Evolutionary conservation across 2,113 vertebrate genomes (phyloP).

Genomic region (Carlito syrichta): DNA sequence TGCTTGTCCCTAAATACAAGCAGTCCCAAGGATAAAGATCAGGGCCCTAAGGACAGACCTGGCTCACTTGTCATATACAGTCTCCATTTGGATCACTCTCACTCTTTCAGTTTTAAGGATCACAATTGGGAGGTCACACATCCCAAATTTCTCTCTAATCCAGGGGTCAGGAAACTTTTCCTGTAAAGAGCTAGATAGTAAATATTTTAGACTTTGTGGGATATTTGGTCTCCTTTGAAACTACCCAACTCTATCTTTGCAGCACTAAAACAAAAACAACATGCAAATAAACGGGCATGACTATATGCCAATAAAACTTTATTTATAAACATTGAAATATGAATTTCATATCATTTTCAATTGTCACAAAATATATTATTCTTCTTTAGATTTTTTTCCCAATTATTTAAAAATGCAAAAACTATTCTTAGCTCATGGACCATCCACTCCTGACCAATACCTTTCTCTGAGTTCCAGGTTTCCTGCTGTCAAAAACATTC

Average conservation of each 20-base stretch:
- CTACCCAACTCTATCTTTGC: background rate
- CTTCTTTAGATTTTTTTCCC: background rate
- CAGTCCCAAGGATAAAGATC: background rate
- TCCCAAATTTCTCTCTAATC: background rate
- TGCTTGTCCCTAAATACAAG: background rate
- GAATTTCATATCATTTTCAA: constrained; percentile 16
- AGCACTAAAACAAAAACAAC: background rate
- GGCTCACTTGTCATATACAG: background rate
- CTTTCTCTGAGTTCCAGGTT: background rate
- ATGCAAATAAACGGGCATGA: background rate
- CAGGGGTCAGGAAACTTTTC: background rate
- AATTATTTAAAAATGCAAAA: background rate
- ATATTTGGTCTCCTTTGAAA: background rate
- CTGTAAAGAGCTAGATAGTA: background rate
- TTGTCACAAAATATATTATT: constrained; percentile 7
- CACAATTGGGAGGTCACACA: background rate
- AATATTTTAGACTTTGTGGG: background rate
- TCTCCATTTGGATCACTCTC: background rate
- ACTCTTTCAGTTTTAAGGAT: background rate
- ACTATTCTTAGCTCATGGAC: background rate
- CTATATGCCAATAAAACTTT: background rate
- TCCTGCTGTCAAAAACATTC: background rate
- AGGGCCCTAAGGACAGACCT: no score
- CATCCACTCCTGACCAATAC: background rate
- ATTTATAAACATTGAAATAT: background rate